phyloP scores from a whole-genome alignment of 1,140 invertebrate species.

The Zaprionus lachaisei region DNA sequence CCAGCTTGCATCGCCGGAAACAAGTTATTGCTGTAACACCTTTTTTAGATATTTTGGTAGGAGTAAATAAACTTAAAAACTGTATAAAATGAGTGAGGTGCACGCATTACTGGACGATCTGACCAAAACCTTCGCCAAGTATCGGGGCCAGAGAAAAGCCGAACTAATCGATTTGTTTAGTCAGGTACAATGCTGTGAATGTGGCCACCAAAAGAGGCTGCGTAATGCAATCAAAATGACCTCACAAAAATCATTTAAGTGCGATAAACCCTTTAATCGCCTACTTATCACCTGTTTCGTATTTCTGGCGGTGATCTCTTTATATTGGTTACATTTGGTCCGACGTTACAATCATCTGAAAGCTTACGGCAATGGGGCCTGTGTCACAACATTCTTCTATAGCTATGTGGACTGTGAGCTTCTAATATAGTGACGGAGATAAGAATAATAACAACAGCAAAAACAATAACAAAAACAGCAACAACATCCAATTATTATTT shows the following conservation, averaged over 20 bases:
- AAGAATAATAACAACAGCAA: not conserved
- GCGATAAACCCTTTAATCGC: not conserved
- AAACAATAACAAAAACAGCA: not conserved
- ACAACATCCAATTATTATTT: not conserved
- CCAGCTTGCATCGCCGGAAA: no score
- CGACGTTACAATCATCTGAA: conserved; percentile 36
- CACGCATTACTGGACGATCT: not conserved
- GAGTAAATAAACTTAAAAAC: not conserved
- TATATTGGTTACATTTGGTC: conserved; percentile 10
- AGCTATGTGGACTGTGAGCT: conserved; percentile 49
- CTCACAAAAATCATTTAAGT: not conserved
- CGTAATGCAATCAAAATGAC: no score
- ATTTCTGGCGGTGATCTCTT: conserved; percentile 31
- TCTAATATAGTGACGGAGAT: not conserved
- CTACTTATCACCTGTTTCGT: conserved; percentile 8
- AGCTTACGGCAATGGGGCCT: conserved; percentile 45
- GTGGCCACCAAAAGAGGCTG: not conserved
- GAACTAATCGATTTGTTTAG: not conserved
- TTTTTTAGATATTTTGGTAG: not conserved
- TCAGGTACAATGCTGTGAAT: not conserved
- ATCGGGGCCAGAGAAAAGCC: not conserved
- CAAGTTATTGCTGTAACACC: not conserved
- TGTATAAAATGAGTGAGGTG: not conserved
- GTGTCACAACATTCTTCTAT: conserved; percentile 51
- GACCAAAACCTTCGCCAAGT: not conserved